Conservation (phyloP, 2,888 invertebrate genomes). For the Sialis fuliginosa region DNA sequence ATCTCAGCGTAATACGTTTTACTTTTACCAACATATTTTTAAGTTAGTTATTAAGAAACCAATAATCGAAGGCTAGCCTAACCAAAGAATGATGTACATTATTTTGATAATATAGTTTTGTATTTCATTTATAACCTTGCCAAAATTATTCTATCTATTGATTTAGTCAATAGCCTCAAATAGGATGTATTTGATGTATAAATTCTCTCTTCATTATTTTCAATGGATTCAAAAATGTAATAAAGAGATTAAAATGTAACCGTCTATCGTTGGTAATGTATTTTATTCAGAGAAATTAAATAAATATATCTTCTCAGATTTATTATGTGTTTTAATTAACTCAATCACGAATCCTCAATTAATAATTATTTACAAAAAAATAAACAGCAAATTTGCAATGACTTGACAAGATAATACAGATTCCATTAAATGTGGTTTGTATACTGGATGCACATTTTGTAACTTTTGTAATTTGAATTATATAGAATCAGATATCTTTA, state of each 20-base stretch:
- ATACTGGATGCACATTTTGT: too few species aligned
- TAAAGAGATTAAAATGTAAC: neutral
- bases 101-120: slow-evolving; percentile 1
- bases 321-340: too few species aligned
- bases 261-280: neutral
- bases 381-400: too few species aligned
- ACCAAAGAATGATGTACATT: slow-evolving; percentile 21
- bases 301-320: neutral
- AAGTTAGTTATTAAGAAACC: slow-evolving; percentile 13
- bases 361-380: too few species aligned
- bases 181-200: neutral
- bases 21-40: neutral
- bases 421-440: too few species aligned
- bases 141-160: neutral
- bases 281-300: slow-evolving; percentile 2
- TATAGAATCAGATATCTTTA: too few species aligned
- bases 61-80: slow-evolving; percentile 25
- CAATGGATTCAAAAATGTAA: neutral
- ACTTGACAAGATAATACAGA: too few species aligned
- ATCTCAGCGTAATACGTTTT: too few species aligned
- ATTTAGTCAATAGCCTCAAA: neutral
- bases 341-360: too few species aligned
- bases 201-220: neutral
- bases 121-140: neutral
- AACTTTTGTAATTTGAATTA: too few species aligned